phyloP scores from a whole-genome alignment of 2,797 vertebrate genomes.

The Pangasius mekongensis region DNA sequence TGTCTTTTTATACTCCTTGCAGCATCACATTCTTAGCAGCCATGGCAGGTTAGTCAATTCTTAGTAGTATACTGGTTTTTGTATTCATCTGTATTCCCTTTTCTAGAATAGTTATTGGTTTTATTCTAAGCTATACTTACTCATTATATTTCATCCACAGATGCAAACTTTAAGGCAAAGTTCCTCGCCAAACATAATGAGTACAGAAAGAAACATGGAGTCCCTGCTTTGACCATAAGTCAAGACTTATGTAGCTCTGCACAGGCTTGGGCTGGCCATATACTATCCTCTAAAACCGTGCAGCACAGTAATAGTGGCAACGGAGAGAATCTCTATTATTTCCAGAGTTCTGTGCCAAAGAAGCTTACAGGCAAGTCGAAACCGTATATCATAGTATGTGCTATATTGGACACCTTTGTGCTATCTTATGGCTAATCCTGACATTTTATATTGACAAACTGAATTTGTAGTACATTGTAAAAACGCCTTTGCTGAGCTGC shows the following conservation, averaged over 20 bases:
- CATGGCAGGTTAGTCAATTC: constrained; percentile 38
- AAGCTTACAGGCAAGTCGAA: constrained; percentile 8
- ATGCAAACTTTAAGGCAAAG: constrained; percentile 46
- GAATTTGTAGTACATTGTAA: not conserved
- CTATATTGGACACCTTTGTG: not conserved
- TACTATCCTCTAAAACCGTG: constrained; percentile 25
- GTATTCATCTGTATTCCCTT: not conserved
- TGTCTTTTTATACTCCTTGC: not conserved
- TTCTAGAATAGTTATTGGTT: not conserved
- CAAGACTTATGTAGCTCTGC: constrained; percentile 46
- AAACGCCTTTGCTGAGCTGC: not conserved
- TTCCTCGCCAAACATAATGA: constrained; percentile 58
- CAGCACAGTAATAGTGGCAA: constrained; percentile 52
- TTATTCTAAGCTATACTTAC: not conserved
- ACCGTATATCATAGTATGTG: not conserved
- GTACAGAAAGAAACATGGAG: constrained; percentile 53
- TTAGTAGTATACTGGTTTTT: no score
- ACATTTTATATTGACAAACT: not conserved
- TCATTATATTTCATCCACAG: constrained; percentile 24
- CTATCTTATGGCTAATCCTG: not conserved
- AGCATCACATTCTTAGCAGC: constrained; percentile 12
- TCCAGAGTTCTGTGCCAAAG: constrained; percentile 35
- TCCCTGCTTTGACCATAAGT: constrained; percentile 41
- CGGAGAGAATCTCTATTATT: constrained; percentile 61
- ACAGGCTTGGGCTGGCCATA: constrained; percentile 59